A percentile compares a stretch with the other conserved stretches of the same genome.
These are phyloP conservation scores for Porites evermanni DNA, from an alignment of 92 coral and sea anemone genomes.

Conservation along the genomic window DNA sequence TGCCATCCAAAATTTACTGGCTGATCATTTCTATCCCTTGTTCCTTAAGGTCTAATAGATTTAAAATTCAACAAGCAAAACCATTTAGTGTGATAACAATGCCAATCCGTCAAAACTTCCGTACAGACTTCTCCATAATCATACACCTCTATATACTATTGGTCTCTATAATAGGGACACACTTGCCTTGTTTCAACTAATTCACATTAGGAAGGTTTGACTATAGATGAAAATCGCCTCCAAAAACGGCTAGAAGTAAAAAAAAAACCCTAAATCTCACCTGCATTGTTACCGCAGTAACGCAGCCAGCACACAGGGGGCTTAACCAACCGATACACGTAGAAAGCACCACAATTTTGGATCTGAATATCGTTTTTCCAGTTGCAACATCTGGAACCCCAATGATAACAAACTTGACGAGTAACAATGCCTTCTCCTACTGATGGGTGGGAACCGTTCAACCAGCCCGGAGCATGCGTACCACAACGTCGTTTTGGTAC, in stretches of 20 bases:
- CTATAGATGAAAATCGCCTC: background rate
- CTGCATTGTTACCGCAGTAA: slow-evolving; percentile 13
- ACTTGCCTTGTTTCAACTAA: no score
- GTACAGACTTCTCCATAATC: no score
- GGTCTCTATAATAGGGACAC: no score
- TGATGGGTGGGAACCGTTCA: slow-evolving; percentile 7
- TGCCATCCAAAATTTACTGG: no score
- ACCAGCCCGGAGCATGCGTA: slow-evolving; percentile 40
- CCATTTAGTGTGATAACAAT: no score
- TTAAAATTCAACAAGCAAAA: no score
- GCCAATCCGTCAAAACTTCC: no score
- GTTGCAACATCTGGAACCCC: slow-evolving; percentile 9
- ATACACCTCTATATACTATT: no score
- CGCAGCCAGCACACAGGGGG: slow-evolving; percentile 6
- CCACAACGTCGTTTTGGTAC: slow-evolving; percentile 16
- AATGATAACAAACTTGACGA: slow-evolving; percentile 33
- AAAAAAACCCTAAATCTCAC: background rate
- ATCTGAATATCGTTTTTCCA: slow-evolving; percentile 14
- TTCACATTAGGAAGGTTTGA: no score
- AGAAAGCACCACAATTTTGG: slow-evolving; percentile 15
- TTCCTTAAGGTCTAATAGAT: no score
- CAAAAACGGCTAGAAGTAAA: background rate
- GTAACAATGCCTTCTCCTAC: background rate
- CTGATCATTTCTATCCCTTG: no score
- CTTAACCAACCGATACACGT: background rate